phyloP scores from a whole-genome alignment of 2,888 invertebrate species.

The Caenorhabditis wallacei region DNA sequence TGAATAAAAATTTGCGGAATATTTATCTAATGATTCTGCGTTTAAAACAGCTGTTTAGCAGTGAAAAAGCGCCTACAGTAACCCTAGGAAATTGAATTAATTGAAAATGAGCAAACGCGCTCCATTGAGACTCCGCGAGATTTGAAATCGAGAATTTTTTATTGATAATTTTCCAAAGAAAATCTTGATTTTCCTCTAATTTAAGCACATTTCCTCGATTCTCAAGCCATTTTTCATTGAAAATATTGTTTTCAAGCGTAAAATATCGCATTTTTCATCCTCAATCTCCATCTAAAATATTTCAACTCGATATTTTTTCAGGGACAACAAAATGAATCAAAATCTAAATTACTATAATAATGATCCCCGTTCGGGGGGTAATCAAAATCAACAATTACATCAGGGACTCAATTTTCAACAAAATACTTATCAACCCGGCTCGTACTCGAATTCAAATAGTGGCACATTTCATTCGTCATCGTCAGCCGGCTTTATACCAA shows the following conservation, averaged over 20 bases:
- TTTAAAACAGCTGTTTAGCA: not conserved
- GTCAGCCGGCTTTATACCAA: constrained; percentile 67
- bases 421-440: constrained; percentile 67
- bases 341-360: constrained; percentile 69
- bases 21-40: too few species aligned
- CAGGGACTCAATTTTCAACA: constrained; percentile 70
- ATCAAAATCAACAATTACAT: constrained; percentile 68
- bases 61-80: too few species aligned
- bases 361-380: constrained; percentile 65
- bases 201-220: too few species aligned
- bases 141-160: not conserved
- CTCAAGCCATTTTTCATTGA: too few species aligned
- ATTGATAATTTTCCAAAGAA: not conserved
- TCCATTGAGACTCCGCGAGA: constrained; percentile 13
- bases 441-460: constrained; percentile 68
- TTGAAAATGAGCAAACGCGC: not conserved
- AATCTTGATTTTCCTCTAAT: not conserved
- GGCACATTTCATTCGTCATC: constrained; percentile 66
- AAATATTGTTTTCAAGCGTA: too few species aligned
- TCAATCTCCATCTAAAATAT: too few species aligned
- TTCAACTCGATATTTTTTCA: not conserved
- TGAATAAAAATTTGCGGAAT: too few species aligned
- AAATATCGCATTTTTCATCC: too few species aligned
- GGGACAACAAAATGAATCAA: constrained; percentile 69
- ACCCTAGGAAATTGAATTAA: too few species aligned